Conservation (phyloP, 2,113 vertebrate species). For the Mandrillus leucophaeus region DNA sequence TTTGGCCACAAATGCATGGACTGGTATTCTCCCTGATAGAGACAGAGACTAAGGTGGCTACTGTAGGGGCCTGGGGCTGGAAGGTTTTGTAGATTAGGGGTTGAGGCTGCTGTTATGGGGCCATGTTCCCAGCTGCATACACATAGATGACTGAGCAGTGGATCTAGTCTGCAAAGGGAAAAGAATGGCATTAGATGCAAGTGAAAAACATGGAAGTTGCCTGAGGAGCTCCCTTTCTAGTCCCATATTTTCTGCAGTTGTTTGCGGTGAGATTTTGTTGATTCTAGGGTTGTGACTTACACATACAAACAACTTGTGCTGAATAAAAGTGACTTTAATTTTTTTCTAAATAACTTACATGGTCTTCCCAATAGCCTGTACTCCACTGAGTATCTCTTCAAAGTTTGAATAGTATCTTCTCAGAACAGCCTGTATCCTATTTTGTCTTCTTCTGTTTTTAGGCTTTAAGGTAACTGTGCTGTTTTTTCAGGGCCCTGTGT, state of each 20-base stretch:
- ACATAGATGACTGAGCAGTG: background rate
- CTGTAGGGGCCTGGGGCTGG: background rate
- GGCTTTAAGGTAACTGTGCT: background rate
- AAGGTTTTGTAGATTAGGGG: background rate
- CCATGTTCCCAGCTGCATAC: fast-evolving
- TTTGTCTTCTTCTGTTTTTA: background rate
- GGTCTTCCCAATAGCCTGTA: background rate
- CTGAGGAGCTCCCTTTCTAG: background rate
- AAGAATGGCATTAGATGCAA: background rate
- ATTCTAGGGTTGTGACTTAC: background rate
- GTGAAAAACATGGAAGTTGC: background rate
- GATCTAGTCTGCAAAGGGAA: background rate
- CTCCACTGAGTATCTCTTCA: background rate
- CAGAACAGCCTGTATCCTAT: background rate
- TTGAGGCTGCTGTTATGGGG: background rate
- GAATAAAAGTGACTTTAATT: background rate
- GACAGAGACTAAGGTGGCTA: background rate
- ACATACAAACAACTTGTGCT: background rate
- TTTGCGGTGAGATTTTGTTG: background rate
- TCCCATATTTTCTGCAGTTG: background rate
- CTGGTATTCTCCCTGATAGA: background rate
- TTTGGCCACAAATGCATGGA: background rate
- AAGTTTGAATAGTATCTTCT: background rate
- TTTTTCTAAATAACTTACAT: background rate
- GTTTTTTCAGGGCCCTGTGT: background rate